Conservation (phyloP, 2,113 vertebrate genomes). For the Capreolus pygargus region DNA sequence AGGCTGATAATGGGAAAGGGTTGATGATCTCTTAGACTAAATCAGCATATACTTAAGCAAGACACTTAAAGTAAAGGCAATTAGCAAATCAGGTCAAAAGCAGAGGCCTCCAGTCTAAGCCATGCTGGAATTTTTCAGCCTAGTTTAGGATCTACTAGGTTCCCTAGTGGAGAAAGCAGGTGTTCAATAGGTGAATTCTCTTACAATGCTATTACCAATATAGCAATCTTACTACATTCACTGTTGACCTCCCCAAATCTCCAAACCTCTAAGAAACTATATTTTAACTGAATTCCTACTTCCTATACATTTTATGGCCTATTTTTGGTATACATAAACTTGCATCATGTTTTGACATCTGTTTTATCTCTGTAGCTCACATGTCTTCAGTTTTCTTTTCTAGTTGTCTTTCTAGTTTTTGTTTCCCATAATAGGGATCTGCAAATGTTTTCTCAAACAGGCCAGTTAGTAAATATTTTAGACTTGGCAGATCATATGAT, state of each 20-base stretch:
- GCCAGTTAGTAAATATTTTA: neutral
- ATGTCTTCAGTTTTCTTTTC: neutral
- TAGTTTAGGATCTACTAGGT: neutral
- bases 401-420: neutral
- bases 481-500: neutral
- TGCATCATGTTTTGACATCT: neutral
- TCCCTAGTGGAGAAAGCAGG: neutral
- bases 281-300: neutral
- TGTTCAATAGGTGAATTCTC: neutral
- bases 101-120: constrained; percentile 49
- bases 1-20: constrained; percentile 72
- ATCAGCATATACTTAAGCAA: constrained; percentile 76
- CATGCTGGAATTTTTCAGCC: constrained; percentile 27
- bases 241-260: neutral
- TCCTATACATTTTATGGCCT: neutral
- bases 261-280: neutral
- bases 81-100: constrained; percentile 75
- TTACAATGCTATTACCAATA: neutral
- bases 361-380: neutral
- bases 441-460: neutral
- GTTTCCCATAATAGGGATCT: neutral
- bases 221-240: neutral
- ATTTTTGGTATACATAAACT: neutral
- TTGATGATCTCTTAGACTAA: constrained; percentile 79
- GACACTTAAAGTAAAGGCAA: constrained; percentile 65